Percentiles rank a stretch among this genome's conserved stretches.
Conservation (phyloP, 2,113 vertebrate species). For the Hemibates koningsi region DNA sequence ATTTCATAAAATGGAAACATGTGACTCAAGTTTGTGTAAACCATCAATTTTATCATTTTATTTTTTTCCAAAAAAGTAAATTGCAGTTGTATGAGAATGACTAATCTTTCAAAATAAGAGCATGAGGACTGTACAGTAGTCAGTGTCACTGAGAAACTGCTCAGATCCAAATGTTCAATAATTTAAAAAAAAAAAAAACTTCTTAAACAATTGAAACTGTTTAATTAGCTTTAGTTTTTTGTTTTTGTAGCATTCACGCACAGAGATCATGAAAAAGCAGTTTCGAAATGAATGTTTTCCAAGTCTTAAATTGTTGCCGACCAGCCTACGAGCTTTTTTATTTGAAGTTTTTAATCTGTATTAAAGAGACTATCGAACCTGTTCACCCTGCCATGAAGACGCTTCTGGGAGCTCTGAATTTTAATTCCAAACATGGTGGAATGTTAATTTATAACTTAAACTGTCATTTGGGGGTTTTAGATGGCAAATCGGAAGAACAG, state of each 20-base stretch:
- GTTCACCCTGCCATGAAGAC: not conserved
- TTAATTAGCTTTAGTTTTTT: not conserved
- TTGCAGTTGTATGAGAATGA: rapidly evolving
- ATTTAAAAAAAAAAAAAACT: rapidly evolving
- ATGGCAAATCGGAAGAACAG: not conserved
- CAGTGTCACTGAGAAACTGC: not conserved
- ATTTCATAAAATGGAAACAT: not conserved
- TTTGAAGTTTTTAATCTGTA: not conserved
- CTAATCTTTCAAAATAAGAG: not conserved
- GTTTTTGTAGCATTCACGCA: not conserved
- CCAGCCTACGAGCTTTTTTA: not conserved
- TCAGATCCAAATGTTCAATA: not conserved
- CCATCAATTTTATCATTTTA: not conserved
- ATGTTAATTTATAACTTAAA: not conserved
- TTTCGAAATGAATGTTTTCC: not conserved
- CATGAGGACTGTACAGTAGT: not conserved
- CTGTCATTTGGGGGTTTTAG: not conserved
- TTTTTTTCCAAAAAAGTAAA: not conserved
- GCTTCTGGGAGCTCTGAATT: not conserved
- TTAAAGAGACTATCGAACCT: not conserved
- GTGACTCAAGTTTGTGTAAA: not conserved
- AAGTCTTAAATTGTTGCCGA: not conserved
- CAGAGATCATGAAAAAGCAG: not conserved
- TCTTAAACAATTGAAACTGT: not conserved
- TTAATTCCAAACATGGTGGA: not conserved